Conservation (phyloP, 2,797 vertebrate genomes). For the Euthynnus affinis region DNA sequence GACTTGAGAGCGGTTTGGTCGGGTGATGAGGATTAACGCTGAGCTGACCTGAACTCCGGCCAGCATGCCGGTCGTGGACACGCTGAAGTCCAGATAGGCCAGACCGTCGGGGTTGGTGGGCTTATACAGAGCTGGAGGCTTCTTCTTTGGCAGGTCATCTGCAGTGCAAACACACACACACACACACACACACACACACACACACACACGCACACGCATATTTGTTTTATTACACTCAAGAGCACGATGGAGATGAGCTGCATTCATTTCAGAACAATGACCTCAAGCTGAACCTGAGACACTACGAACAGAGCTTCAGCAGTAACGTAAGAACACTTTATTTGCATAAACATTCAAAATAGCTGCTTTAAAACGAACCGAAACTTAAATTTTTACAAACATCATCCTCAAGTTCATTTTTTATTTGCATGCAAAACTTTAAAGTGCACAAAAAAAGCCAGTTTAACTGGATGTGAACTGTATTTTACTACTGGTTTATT, state of each 20-base stretch:
- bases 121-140: constrained; percentile 96
- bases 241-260: constrained; percentile 5
- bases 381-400: not conserved
- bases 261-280: constrained; percentile 22
- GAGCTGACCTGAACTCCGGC: constrained; percentile 95
- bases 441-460: not conserved
- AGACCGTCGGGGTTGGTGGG: constrained; percentile 96
- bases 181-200: constrained; percentile 33
- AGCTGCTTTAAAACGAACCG: too few species aligned
- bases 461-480: not conserved
- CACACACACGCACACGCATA: constrained; percentile 36
- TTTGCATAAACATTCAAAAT: too few species aligned
- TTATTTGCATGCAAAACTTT: too few species aligned
- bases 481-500: not conserved
- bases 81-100: constrained; percentile 99
- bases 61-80: constrained; percentile 99
- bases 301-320: not conserved
- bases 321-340: not conserved
- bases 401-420: too few species aligned
- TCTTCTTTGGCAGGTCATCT: constrained; percentile 99
- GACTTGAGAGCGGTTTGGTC: not conserved
- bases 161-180: constrained; percentile 42
- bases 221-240: constrained; percentile 22
- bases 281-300: constrained; percentile 37
- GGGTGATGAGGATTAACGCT: constrained; percentile 3